These are phyloP conservation scores for Falco columbarius DNA, from an alignment of 2,797 vertebrate species.

Conservation along the genomic window DNA sequence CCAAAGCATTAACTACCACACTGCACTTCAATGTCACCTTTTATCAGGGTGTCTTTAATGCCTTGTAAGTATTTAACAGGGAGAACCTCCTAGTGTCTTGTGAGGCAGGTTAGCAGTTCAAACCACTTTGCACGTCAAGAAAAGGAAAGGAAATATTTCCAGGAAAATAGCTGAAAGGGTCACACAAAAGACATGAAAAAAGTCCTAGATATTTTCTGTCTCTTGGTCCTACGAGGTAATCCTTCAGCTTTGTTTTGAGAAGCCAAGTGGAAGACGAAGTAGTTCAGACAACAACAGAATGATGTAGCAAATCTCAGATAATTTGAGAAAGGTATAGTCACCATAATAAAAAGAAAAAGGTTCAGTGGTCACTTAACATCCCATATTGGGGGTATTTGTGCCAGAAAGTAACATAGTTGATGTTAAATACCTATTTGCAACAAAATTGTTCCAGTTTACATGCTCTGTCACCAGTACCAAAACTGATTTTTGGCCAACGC, in stretches of 20 bases:
- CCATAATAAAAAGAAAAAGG: not conserved
- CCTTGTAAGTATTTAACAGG: not conserved
- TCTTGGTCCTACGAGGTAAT: not conserved
- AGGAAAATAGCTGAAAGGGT: not conserved
- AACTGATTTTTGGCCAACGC: not conserved
- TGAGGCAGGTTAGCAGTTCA: not conserved
- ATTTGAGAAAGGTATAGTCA: not conserved
- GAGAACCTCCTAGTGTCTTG: not conserved
- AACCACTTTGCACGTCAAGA: not conserved
- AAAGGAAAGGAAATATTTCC: not conserved
- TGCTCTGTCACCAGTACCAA: not conserved
- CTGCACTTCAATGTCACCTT: not conserved
- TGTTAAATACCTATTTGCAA: not conserved
- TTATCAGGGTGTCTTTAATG: not conserved
- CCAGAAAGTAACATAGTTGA: not conserved
- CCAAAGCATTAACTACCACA: not conserved
- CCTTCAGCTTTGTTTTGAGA: not conserved
- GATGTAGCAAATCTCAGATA: not conserved
- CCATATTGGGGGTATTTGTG: not conserved
- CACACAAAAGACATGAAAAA: not conserved
- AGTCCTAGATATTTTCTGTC: not conserved
- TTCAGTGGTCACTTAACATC: not conserved
- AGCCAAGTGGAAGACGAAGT: not conserved
- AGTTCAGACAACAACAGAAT: slow-evolving; percentile 10
- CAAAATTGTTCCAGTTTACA: not conserved